Conservation (phyloP, 1,140 invertebrate genomes). For the Acromyrmex heyeri region DNA sequence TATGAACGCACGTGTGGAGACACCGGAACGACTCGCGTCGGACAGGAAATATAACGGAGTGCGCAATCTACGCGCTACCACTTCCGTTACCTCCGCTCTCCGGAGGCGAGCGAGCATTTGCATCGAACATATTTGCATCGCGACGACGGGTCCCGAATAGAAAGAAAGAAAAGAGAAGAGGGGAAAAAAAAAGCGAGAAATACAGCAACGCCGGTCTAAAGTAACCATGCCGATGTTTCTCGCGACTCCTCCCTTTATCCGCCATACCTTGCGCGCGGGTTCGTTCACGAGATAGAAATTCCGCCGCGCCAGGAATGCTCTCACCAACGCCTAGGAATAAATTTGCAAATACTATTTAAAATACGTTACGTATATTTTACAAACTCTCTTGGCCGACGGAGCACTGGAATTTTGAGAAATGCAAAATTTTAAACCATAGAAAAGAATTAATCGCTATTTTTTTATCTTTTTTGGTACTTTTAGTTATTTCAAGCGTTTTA, state of each 20-base stretch:
- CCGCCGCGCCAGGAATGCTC: conserved; percentile 17
- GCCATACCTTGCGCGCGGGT: not conserved
- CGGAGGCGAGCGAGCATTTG: conserved; percentile 58
- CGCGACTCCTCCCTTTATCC: conserved; percentile 46
- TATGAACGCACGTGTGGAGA: conserved; percentile 67
- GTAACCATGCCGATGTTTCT: conserved; percentile 16
- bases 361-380: not conserved
- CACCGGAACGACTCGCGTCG: conserved; percentile 69
- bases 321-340: conserved; percentile 39
- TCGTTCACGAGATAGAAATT: conserved; percentile 49
- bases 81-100: conserved; percentile 76
- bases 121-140: conserved; percentile 73
- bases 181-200: not conserved
- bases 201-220: not conserved
- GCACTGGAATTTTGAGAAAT: not conserved
- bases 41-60: conserved; percentile 84
- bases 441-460: not conserved
- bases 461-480: not conserved
- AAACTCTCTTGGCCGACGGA: not conserved
- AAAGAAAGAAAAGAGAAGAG: conserved; percentile 21
- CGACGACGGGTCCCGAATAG: conserved; percentile 76
- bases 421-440: not conserved
- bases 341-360: conserved; percentile 34
- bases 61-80: conserved; percentile 73
- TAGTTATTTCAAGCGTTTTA: not conserved